Base-by-base conservation (phyloP, 1,140 invertebrate genomes). In the Alviniconcha marisindica region DNA sequence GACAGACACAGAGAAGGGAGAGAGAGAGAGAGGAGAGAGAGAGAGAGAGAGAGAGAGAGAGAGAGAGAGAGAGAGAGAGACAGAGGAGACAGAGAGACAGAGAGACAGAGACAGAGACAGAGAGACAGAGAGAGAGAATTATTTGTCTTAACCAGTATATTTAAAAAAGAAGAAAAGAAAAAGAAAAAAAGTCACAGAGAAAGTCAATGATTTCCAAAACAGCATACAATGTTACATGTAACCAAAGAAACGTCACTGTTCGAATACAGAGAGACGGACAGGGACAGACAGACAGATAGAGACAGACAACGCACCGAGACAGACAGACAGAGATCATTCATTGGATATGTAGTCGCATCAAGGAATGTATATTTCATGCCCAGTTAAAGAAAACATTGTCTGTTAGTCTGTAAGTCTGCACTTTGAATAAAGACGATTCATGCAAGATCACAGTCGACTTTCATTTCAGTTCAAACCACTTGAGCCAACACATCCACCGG, bases 221-320 rank as follows among this genome's bases (percentile, higher is more conserved):
- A 48, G 94, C 97, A n/a, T n/a, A n/a, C n/a, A n/a, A n/a, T n/a
- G n/a, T n/a, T n/a, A n/a, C n/a, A n/a, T n/a, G 73, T 97, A 97
- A 92, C 95, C 95, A 91, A 95, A 97, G 88, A 97, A 97, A 94
- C 95, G 96, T 81, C 94, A 95, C 87, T 96, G 95, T 92, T 96
- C 96, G 91, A 95, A 96, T 24, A 96, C 96, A 91, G 96, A 96
- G 10, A 94, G 94, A 42, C 92, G 63, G 42, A 74, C 36, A 82
- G 54, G 28, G 66, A 76, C 24, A 76, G 66, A 33, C 66, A 56
- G 71, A 51, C 1, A 74, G 71, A 74, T 63, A 82, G 44, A 74
- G 69, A 73, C 66, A 74, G 31, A 44, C 40, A 56, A 21, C 18
- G 21, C 3, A n/a, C n/a, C n/a, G n/a, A n/a, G n/a, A n/a, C n/a